Evolutionary conservation across 2,888 invertebrate species (phyloP).

Genomic region (Eupithecia tripunctaria): DNA sequence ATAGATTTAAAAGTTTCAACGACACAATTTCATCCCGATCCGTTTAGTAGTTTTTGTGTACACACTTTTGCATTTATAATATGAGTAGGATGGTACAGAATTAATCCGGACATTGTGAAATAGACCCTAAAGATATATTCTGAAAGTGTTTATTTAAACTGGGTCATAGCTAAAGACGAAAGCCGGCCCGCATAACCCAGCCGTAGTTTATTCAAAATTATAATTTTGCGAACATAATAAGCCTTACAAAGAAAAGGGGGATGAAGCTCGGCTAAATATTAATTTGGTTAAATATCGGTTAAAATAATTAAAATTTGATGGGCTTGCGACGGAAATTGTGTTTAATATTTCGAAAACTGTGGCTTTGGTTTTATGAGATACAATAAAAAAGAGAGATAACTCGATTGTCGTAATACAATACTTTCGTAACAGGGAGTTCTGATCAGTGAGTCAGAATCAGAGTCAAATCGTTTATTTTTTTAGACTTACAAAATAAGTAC

Average conservation of each 20-base stretch:
- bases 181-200: conserved; percentile 24
- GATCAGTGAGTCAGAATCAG: no score
- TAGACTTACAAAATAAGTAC: no score
- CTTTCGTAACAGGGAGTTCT: background rate
- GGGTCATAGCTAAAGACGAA: conserved; percentile 22
- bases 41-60: no score
- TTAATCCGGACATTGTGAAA: no score
- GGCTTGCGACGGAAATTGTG: conserved; percentile 19
- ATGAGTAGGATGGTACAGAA: no score
- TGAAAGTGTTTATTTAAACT: background rate
- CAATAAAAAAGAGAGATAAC: background rate
- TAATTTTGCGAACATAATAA: conserved; percentile 41
- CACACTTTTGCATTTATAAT: no score
- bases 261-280: conserved; percentile 25
- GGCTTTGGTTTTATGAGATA: background rate
- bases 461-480: no score
- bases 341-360: background rate
- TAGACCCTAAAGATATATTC: no score
- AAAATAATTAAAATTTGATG: conserved; percentile 21
- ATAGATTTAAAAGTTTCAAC: no score
- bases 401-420: background rate
- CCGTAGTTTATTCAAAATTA: conserved; percentile 41
- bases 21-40: no score
- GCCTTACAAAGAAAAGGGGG: conserved; percentile 32
- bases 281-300: conserved; percentile 17